Evolutionary conservation across 2,888 invertebrate species (phyloP).

Genomic region (Candidula unifasciata): DNA sequence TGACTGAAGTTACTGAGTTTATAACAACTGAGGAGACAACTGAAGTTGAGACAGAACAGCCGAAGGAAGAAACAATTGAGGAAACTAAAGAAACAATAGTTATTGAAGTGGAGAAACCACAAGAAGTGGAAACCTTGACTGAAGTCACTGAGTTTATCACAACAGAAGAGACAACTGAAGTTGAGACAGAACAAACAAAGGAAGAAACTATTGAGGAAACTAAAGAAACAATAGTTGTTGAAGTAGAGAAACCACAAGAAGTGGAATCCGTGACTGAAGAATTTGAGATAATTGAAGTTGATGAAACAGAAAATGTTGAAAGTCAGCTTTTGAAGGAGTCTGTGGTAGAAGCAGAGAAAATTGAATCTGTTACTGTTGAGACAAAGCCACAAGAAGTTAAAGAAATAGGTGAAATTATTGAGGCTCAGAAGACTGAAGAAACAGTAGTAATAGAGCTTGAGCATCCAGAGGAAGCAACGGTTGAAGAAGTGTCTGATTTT

Average conservation of each 20-base stretch:
- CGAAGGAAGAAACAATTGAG: constrained; percentile 48
- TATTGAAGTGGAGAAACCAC: constrained; percentile 44
- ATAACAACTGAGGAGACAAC: constrained; percentile 43
- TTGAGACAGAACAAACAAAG: constrained; percentile 55
- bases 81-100: constrained; percentile 49
- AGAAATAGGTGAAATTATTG: constrained; percentile 52
- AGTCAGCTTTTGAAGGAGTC: constrained; percentile 47
- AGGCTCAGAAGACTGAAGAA: constrained; percentile 1
- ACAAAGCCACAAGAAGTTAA: constrained; percentile 46
- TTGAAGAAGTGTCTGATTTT: constrained; percentile 56
- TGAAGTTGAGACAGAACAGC: constrained; percentile 51
- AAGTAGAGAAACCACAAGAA: constrained; percentile 52
- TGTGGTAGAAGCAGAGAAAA: constrained; percentile 46
- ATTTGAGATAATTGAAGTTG: constrained; percentile 40
- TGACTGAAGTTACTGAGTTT: constrained; percentile 31
- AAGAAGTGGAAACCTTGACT: constrained; percentile 47
- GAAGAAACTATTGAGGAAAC: constrained; percentile 55
- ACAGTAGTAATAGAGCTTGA: constrained; percentile 21
- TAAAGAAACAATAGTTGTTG: constrained; percentile 50
- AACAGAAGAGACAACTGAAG: constrained; percentile 52
- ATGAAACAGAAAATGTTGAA: constrained; percentile 39
- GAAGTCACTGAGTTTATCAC: constrained; percentile 51
- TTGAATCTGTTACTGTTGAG: constrained; percentile 48
- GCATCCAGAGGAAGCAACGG: constrained; percentile 55
- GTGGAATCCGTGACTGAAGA: constrained; percentile 34